Percentiles rank a stretch among this genome's conserved stretches.
Conservation (phyloP, 2,888 invertebrate species). For the Pegoplata infirma region DNA sequence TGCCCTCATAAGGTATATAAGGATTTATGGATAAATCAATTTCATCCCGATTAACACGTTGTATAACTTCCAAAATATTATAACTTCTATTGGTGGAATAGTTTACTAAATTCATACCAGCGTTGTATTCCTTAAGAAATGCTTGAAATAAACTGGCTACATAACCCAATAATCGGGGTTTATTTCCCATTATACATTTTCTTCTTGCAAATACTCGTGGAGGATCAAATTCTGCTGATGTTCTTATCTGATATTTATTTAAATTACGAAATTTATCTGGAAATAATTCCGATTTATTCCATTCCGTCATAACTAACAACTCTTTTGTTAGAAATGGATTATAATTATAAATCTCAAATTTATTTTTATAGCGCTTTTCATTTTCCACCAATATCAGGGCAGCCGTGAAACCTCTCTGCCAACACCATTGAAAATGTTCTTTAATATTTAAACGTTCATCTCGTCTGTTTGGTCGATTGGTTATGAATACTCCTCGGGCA, state of each 20-base stretch:
- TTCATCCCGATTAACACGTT: slow-evolving; percentile 60
- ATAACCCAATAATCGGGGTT: slow-evolving; percentile 61
- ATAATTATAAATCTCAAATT: slow-evolving; percentile 63
- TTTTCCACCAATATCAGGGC: slow-evolving; percentile 63
- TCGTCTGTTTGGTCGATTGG: slow-evolving; percentile 1
- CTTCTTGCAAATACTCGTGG: slow-evolving; percentile 65
- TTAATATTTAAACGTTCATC: slow-evolving; percentile 31
- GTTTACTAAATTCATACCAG: slow-evolving; percentile 58
- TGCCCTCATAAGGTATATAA: slow-evolving; percentile 55
- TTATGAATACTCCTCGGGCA: slow-evolving; percentile 65
- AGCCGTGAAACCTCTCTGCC: slow-evolving; percentile 66
- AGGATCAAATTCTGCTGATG: slow-evolving; percentile 65
- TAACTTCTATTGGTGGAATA: slow-evolving; percentile 57
- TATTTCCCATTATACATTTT: slow-evolving; percentile 4
- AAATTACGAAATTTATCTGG: slow-evolving; percentile 64
- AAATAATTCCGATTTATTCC: neutral
- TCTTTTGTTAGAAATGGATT: slow-evolving; percentile 60
- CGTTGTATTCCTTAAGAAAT: slow-evolving; percentile 65
- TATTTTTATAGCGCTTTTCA: neutral
- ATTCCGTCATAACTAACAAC: slow-evolving; percentile 39
- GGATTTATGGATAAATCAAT: slow-evolving; percentile 67
- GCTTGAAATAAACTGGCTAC: slow-evolving; percentile 64
- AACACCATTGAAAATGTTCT: slow-evolving; percentile 68
- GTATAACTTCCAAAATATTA: slow-evolving; percentile 61
- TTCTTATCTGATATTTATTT: slow-evolving; percentile 62